Base-by-base conservation (phyloP, 2,797 vertebrate species). In the Macropus fuliginosus region DNA sequence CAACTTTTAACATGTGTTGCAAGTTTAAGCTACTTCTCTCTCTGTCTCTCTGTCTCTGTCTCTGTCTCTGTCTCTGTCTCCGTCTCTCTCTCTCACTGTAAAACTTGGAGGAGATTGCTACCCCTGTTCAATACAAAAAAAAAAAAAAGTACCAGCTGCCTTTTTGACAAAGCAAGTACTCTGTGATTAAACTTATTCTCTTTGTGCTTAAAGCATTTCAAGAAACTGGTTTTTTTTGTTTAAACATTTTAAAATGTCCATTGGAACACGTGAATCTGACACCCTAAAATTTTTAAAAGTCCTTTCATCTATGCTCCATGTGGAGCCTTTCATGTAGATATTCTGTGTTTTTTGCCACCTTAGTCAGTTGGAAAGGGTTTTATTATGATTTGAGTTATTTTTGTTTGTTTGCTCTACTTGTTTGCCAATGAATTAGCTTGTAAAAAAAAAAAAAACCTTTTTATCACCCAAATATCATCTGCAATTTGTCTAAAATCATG, bases 211-310 rank as follows among this genome's bases (percentile, higher is more conserved):
- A 98, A 98, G 98, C 97, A 91, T 98, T 95, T 98, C 98, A 98
- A 98, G 96, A 98, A 98, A 96, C 97, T 97, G 97, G 1, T 2
- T 52, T 98, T 98, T 98, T 98, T 96, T 98, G 96, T 98, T 98
- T 98, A 98, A 98, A 98, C 98, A 98, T 97, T 97, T 98, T 96
- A 91, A 97, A 97, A 95, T 96, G 54, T 97, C 97, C 97, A 98
- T 96, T 97, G 98, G 97, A 98, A 97, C 97, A 97, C 98, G 98
- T 98, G 98, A 98, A 98, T 98, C 98, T 98, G 98, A 98, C 74
- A 94, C 97, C 97, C 97, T 98, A 96, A 98, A 97, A 97, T 55
- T 96, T 97, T 98, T 97, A 97, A 98, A 98, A 97, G 97, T 62
- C 91, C 96, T 98, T 97, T 98, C 94, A 95, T 97, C 91, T 87